Conservation (phyloP, 2,888 invertebrate species). For the Nematopogon swammerdamellus region DNA sequence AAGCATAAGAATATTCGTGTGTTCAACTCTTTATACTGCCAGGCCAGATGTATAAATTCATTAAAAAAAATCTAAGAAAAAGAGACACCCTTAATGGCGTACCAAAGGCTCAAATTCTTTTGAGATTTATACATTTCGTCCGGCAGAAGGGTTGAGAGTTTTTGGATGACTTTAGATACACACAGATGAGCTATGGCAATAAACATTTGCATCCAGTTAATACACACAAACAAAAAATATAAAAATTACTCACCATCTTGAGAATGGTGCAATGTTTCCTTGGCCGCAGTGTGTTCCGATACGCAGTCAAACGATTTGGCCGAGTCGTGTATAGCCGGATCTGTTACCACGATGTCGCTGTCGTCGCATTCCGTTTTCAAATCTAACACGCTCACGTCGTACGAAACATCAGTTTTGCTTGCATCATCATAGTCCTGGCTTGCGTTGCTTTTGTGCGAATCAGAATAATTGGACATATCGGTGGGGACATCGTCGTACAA, state of each 20-base stretch:
- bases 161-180: no score
- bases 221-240: no score
- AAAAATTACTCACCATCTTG: conserved; percentile 42
- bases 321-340: conserved; percentile 40
- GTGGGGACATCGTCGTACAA: conserved; percentile 36
- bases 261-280: conserved; percentile 25
- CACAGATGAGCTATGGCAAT: no score
- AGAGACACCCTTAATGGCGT: no score
- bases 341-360: conserved; percentile 41
- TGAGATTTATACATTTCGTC: no score
- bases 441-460: conserved; percentile 16
- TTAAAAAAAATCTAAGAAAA: no score
- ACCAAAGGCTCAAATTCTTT: no score
- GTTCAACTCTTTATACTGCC: conserved; percentile 9
- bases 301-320: conserved; percentile 27
- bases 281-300: not conserved
- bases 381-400: conserved; percentile 25
- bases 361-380: conserved; percentile 49
- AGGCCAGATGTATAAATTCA: no score
- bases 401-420: conserved; percentile 14
- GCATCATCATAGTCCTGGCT: not conserved
- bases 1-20: conserved; percentile 13
- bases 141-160: no score
- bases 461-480: conserved; percentile 30
- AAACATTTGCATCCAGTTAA: no score